phyloP scores from a whole-genome alignment of 2,797 vertebrate genomes.

The Chelmon rostratus region DNA sequence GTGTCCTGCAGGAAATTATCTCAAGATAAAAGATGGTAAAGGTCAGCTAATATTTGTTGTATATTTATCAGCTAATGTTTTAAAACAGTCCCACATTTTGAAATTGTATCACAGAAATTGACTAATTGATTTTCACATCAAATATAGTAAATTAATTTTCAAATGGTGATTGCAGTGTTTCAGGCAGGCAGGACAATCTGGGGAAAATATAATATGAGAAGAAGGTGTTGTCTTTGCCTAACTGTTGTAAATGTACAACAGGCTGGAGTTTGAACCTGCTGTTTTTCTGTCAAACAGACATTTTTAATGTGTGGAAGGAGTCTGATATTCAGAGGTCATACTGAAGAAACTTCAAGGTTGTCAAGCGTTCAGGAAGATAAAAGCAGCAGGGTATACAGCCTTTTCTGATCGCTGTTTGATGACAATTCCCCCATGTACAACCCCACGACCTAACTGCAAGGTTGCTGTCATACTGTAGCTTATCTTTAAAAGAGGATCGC shows the following conservation, averaged over 20 bases:
- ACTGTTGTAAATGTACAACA: constrained; percentile 3
- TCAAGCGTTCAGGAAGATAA: neutral
- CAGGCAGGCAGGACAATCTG: too few species aligned
- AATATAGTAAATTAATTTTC: neutral
- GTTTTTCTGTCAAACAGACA: neutral
- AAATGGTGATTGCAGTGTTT: neutral
- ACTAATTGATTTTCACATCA: neutral
- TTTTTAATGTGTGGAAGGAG: constrained; percentile 5
- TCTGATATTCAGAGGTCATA: neutral
- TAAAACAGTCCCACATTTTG: neutral
- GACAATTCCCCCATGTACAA: constrained; percentile 1
- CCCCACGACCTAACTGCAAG: constrained; percentile 14
- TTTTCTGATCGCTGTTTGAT: constrained; percentile 27
- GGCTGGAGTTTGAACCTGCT: constrained; percentile 3
- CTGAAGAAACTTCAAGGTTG: constrained; percentile 15
- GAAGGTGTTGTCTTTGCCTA: neutral
- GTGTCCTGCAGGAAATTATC: neutral
- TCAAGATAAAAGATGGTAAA: constrained; percentile 1
- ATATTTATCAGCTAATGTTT: neutral
- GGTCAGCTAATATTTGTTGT: constrained; percentile 3
- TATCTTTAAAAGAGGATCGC: constrained; percentile 29
- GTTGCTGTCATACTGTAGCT: constrained; percentile 22
- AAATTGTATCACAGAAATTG: neutral
- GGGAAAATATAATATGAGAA: too few species aligned
- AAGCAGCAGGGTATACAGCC: neutral